Evolutionary conservation across 2,113 vertebrate genomes (phyloP).

Genomic region (Gasterosteus aculeatus): DNA sequence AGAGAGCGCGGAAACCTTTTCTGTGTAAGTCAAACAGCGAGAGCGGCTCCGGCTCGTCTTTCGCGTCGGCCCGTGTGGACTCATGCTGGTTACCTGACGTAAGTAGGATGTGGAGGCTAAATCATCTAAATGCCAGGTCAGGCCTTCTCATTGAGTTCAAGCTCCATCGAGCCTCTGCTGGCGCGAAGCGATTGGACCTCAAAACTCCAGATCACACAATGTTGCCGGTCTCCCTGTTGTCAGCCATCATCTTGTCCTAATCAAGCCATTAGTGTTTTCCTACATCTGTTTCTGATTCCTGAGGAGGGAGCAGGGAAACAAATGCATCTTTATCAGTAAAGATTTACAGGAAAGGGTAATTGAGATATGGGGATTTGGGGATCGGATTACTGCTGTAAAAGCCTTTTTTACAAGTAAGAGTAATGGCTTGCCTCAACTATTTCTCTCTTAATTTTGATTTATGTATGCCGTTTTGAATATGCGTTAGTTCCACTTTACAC

Average conservation of each 20-base stretch:
- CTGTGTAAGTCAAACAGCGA: conserved; percentile 26
- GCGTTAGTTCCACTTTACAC: neutral
- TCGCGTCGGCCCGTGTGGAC: conserved; percentile 29
- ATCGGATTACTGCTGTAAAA: conserved; percentile 60
- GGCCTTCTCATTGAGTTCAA: conserved; percentile 54
- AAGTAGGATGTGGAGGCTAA: conserved; percentile 35
- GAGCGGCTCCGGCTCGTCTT: conserved; percentile 29
- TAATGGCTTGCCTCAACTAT: conserved; percentile 35
- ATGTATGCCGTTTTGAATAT: conserved; percentile 27
- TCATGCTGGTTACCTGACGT: conserved; percentile 29
- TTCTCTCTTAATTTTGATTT: conserved; percentile 45
- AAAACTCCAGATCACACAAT: conserved; percentile 51
- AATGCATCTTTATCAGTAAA: conserved; percentile 67
- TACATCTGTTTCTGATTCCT: conserved; percentile 77
- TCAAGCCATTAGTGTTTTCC: conserved; percentile 49
- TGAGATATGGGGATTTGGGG: conserved; percentile 55
- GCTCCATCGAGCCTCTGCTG: conserved; percentile 51
- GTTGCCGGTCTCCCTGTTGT: conserved; percentile 47
- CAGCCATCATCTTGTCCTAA: conserved; percentile 51
- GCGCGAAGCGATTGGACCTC: conserved; percentile 37
- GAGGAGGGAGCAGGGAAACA: conserved; percentile 33
- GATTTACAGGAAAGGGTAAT: conserved; percentile 63
- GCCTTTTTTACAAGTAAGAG: conserved; percentile 44
- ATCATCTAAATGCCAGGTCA: conserved; percentile 67
- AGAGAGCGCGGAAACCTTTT: conserved; percentile 16